Percentiles rank a stretch among this genome's conserved stretches.
These are phyloP conservation scores for Calameuta idolon DNA, from an alignment of 2,888 invertebrate genomes.

Conservation along the genomic window DNA sequence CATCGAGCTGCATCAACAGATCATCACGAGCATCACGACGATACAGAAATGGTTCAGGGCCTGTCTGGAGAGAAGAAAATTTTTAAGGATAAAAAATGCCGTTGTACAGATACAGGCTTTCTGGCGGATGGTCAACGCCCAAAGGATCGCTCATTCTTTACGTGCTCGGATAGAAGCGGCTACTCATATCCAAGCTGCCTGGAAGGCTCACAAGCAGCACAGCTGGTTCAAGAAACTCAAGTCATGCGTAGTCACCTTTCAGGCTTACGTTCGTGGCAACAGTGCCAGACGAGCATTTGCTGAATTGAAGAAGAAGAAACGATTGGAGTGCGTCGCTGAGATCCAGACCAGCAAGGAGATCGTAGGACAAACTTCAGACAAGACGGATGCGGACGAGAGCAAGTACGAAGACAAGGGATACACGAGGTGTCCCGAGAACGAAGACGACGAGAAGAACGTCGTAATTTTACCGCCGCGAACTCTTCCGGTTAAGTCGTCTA, in stretches of 20 bases:
- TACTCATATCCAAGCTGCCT: slow-evolving; percentile 81
- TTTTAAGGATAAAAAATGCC: slow-evolving; percentile 79
- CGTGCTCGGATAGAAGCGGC: slow-evolving; percentile 72
- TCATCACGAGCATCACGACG: slow-evolving; percentile 91
- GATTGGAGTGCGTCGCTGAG: background rate
- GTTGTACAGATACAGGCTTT: slow-evolving; percentile 82
- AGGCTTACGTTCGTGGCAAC: slow-evolving; percentile 79
- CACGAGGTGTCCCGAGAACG: slow-evolving; percentile 8
- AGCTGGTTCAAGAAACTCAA: slow-evolving; percentile 77
- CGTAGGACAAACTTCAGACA: background rate
- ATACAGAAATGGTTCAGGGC: slow-evolving; percentile 94
- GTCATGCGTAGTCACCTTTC: slow-evolving; percentile 73
- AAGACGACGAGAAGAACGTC: slow-evolving; percentile 5
- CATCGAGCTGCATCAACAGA: slow-evolving; percentile 91
- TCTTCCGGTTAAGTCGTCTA: background rate
- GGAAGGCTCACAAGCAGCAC: slow-evolving; percentile 78
- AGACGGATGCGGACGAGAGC: slow-evolving; percentile 43
- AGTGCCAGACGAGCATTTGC: slow-evolving; percentile 73
- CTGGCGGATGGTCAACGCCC: slow-evolving; percentile 76
- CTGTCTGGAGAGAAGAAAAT: slow-evolving; percentile 82
- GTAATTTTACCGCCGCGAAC: background rate
- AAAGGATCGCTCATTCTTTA: slow-evolving; percentile 68
- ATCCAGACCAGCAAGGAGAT: background rate
- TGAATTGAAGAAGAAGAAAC: slow-evolving; percentile 60
- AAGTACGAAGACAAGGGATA: slow-evolving; percentile 64